Conservation (phyloP, 64 coral and sea anemone species). For the Dendrophyllia cribrosa region DNA sequence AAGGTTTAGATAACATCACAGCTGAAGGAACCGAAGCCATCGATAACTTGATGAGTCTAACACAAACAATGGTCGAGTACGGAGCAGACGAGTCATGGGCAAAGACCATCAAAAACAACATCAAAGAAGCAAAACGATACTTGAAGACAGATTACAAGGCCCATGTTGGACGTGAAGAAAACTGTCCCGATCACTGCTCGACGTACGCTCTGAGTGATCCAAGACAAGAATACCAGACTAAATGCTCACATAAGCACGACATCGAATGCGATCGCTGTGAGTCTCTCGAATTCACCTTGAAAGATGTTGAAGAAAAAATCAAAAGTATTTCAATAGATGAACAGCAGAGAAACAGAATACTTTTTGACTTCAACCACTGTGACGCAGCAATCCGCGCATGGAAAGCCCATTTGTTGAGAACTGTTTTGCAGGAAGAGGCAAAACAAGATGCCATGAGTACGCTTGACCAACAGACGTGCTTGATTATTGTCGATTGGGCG, state of each 20-base stretch:
- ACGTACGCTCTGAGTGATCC: background rate
- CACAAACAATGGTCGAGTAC: too few relatives aligned
- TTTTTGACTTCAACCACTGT: too few relatives aligned
- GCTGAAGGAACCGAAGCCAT: too few relatives aligned
- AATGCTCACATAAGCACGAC: background rate
- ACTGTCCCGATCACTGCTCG: slow-evolving; percentile 30
- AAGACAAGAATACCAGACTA: background rate
- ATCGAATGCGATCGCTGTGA: background rate
- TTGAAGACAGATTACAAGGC: slow-evolving; percentile 29
- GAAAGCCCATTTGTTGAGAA: too few relatives aligned
- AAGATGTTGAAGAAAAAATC: background rate
- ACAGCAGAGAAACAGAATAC: too few relatives aligned
- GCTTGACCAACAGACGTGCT: slow-evolving; percentile 24
- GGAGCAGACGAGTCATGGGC: too few relatives aligned
- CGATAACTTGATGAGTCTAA: too few relatives aligned
- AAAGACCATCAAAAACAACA: background rate
- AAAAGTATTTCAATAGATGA: background rate
- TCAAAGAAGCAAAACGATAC: slow-evolving; percentile 46
- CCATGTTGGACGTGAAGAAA: slow-evolving; percentile 10
- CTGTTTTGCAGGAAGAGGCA: slow-evolving; percentile 29
- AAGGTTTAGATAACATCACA: too few relatives aligned
- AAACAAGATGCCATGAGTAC: slow-evolving; percentile 40
- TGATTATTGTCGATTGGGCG: slow-evolving; percentile 60
- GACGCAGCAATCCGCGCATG: too few relatives aligned
- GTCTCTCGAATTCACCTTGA: background rate